Evolutionary conservation across 1,140 invertebrate species (phyloP).

Genomic region (Brachionus plicatilis): DNA sequence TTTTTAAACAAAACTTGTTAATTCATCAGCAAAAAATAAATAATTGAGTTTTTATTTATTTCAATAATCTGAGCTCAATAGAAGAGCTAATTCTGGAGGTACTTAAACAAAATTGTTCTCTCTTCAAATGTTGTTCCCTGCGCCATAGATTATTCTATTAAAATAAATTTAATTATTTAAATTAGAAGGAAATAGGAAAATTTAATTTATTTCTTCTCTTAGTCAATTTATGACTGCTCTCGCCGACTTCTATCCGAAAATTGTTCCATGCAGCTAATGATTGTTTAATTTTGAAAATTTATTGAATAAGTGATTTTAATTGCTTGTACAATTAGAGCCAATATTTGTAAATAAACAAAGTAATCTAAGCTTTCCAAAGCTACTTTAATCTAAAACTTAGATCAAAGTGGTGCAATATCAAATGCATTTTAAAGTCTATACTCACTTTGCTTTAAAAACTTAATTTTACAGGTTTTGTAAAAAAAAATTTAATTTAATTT

Average conservation of each 20-base stretch:
- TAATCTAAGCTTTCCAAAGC: not conserved
- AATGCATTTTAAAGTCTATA: too few relatives aligned
- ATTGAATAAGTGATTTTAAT: constrained; percentile 15
- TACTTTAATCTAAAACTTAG: not conserved
- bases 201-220: not conserved
- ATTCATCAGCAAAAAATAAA: not conserved
- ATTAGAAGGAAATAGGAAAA: constrained; percentile 11
- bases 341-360: not conserved
- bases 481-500: too few relatives aligned
- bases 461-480: too few relatives aligned
- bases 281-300: not conserved
- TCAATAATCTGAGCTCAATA: not conserved
- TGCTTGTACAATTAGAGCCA: not conserved
- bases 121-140: not conserved
- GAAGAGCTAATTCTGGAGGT: not conserved
- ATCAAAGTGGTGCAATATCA: too few relatives aligned
- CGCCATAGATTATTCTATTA: not conserved
- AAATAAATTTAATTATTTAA: constrained; percentile 13
- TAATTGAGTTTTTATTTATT: not conserved
- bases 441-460: too few relatives aligned
- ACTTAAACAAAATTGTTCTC: not conserved
- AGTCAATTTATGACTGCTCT: not conserved
- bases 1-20: not conserved
- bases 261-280: not conserved
- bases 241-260: not conserved